Percentiles rank a stretch among this genome's conserved stretches.
phyloP scores from a whole-genome alignment of 2,797 vertebrate species.

The Hypotaenidia okinawae region DNA sequence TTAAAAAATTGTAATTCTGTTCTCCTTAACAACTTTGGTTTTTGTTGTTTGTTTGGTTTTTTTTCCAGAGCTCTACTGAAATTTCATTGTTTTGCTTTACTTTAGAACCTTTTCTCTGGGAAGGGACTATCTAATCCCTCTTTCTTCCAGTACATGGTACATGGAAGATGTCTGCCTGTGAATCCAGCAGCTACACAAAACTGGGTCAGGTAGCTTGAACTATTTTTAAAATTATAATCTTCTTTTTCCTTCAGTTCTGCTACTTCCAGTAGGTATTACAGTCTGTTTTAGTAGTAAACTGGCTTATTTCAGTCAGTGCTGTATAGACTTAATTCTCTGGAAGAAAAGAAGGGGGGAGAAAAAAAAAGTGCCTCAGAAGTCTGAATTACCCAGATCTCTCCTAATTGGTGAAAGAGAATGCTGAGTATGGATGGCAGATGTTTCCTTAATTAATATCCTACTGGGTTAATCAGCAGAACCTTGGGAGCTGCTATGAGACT shows the following conservation, averaged over 20 bases:
- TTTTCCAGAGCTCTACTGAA: not conserved
- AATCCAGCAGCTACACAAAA: slow-evolving; percentile 27
- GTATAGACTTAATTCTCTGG: slow-evolving; percentile 44
- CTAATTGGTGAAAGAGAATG: slow-evolving; percentile 76
- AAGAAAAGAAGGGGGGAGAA: not conserved
- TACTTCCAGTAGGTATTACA: slow-evolving; percentile 16
- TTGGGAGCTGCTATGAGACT: slow-evolving; percentile 69
- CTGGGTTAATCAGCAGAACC: slow-evolving; percentile 79
- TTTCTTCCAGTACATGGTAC: not conserved
- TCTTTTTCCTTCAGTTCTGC: slow-evolving; percentile 21
- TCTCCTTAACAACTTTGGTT: not conserved
- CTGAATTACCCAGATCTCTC: slow-evolving; percentile 70
- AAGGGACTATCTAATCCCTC: not conserved
- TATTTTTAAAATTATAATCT: slow-evolving; percentile 47
- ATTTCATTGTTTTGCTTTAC: not conserved
- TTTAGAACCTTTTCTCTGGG: not conserved
- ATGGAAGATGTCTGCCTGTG: not conserved
- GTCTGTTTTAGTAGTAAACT: slow-evolving; percentile 65
- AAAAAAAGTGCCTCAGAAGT: slow-evolving; percentile 53
- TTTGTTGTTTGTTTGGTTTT: not conserved
- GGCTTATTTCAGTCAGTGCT: slow-evolving; percentile 36
- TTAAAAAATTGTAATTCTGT: not conserved
- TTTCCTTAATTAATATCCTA: slow-evolving; percentile 80
- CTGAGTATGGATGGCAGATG: slow-evolving; percentile 77
- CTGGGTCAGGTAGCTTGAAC: slow-evolving; percentile 40